Evolutionary conservation across 1,140 invertebrate species (phyloP).

Genomic region (Anadara kagoshimensis): DNA sequence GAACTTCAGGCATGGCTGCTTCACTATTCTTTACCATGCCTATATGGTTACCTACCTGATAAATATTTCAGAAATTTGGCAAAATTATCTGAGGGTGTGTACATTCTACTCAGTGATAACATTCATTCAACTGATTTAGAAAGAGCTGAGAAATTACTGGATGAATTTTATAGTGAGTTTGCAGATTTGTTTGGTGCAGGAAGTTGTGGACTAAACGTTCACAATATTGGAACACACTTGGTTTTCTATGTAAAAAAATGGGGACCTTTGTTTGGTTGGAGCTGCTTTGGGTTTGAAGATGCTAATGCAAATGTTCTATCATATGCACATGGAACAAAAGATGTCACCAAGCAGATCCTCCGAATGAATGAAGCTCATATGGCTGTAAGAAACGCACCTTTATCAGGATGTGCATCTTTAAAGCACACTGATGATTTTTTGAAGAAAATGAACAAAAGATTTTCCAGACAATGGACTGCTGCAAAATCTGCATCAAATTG

Average conservation of each 20-base stretch:
- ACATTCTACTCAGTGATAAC: slow-evolving; percentile 43
- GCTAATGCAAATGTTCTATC: slow-evolving; percentile 12
- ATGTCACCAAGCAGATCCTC: neutral
- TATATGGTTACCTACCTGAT: slow-evolving; percentile 16
- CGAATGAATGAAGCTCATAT: neutral
- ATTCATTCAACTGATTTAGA: no score
- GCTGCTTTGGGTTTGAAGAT: slow-evolving; percentile 30
- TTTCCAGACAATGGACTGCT: neutral
- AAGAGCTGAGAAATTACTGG: neutral
- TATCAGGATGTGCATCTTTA: neutral
- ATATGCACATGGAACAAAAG: slow-evolving; percentile 18
- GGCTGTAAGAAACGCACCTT: neutral
- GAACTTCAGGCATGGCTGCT: slow-evolving; percentile 36
- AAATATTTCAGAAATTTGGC: slow-evolving; percentile 29
- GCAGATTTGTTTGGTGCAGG: neutral
- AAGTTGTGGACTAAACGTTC: neutral
- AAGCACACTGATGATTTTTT: neutral
- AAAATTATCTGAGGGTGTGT: slow-evolving; percentile 30
- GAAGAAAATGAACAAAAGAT: neutral
- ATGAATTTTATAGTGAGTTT: neutral
- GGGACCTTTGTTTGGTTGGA: slow-evolving; percentile 20
- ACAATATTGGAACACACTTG: neutral
- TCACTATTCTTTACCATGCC: slow-evolving; percentile 31
- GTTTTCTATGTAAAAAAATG: neutral
- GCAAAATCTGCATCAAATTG: neutral